Percentiles rank a stretch among this genome's conserved stretches.
Evolutionary conservation across 2,113 vertebrate genomes (phyloP).

Genomic region (Phaethon lepturus): DNA sequence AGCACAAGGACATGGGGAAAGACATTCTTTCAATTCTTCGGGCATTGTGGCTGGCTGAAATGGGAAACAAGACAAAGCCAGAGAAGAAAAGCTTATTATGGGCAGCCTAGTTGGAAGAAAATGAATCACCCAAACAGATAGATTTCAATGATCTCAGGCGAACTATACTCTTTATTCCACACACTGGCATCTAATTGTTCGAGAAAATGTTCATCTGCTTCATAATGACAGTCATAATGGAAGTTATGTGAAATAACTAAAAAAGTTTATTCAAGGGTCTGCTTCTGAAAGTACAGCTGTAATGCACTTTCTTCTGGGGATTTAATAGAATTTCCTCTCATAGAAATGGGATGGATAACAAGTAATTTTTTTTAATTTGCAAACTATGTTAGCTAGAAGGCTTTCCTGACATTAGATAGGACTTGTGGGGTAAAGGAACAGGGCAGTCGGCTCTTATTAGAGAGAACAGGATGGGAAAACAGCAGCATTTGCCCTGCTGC

Average conservation of each 20-base stretch:
- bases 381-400: not conserved
- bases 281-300: slow-evolving; percentile 68
- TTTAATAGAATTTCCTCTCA: slow-evolving; percentile 80
- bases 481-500: not conserved
- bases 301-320: slow-evolving; percentile 72
- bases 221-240: slow-evolving; percentile 79
- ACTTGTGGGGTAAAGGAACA: not conserved
- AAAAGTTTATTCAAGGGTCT: slow-evolving; percentile 82
- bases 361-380: slow-evolving; percentile 42
- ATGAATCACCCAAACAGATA: slow-evolving; percentile 84
- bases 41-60: slow-evolving; percentile 80
- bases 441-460: not conserved
- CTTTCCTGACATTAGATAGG: not conserved
- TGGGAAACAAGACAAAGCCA: slow-evolving; percentile 80
- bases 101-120: slow-evolving; percentile 80
- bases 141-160: slow-evolving; percentile 78
- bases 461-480: not conserved
- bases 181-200: slow-evolving; percentile 78
- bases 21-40: slow-evolving; percentile 75
- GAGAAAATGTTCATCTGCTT: slow-evolving; percentile 83
- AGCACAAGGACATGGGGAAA: slow-evolving; percentile 79
- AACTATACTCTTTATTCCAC: slow-evolving; percentile 77
- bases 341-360: slow-evolving; percentile 76
- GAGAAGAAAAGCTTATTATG: slow-evolving; percentile 84
- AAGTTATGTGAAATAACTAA: slow-evolving; percentile 79